Evolutionary conservation across 1,140 invertebrate genomes (phyloP).

Genomic region (Panulirus ornatus): DNA sequence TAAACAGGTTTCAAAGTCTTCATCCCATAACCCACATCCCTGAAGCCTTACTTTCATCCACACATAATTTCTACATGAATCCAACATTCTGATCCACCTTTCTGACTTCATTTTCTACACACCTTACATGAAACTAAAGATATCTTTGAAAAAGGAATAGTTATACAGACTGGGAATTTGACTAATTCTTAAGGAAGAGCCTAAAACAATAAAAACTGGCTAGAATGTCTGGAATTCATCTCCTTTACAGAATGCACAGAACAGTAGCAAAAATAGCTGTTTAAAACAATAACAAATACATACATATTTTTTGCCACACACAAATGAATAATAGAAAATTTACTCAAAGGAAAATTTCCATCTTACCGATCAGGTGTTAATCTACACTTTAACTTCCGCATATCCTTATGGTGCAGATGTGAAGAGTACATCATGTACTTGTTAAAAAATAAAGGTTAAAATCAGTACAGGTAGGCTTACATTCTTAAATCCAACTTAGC

Average conservation of each 20-base stretch:
- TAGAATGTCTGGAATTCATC: neutral
- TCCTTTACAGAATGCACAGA: neutral
- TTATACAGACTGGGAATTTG: neutral
- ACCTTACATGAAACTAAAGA: no score
- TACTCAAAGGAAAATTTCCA: neutral
- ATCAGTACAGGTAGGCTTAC: neutral
- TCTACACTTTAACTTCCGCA: conserved; percentile 22
- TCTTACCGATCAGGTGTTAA: conserved; percentile 23
- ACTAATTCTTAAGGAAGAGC: neutral
- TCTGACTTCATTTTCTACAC: no score
- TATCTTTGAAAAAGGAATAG: no score
- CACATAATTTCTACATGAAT: no score
- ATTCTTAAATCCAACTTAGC: neutral
- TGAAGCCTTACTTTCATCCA: no score
- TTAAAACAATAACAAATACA: neutral
- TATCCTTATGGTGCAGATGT: neutral
- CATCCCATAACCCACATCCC: no score
- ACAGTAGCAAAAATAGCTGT: neutral
- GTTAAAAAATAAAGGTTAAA: neutral
- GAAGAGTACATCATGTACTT: conserved; percentile 37
- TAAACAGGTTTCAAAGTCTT: no score
- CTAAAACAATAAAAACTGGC: neutral
- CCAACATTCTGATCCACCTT: no score
- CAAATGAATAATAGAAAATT: neutral
- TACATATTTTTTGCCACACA: neutral